A percentile compares a stretch with the other conserved stretches of the same genome.
These are phyloP conservation scores for Elanus axillaris DNA, from an alignment of 2,113 vertebrate genomes.

Conservation along the genomic window DNA sequence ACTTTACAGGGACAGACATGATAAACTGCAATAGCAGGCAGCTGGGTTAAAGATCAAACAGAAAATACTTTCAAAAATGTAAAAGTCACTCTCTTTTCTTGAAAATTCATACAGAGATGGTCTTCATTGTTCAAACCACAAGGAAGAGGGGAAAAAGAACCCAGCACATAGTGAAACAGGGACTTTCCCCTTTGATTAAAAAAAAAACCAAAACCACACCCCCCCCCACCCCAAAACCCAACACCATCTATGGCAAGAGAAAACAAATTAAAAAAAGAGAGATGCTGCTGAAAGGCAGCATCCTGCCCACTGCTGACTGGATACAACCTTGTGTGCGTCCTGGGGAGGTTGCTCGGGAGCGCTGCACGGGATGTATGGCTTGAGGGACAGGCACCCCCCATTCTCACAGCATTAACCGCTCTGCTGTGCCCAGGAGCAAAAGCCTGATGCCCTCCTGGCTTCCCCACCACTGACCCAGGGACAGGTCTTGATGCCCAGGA, in stretches of 20 bases:
- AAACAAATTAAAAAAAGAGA: too few species aligned
- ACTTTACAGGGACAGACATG: not conserved
- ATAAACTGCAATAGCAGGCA: not conserved
- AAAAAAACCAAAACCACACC: not conserved
- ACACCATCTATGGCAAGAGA: too few species aligned
- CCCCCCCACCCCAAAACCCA: too few species aligned
- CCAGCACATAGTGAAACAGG: not conserved
- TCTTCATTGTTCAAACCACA: not conserved
- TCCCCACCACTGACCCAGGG: not conserved
- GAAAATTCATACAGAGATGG: not conserved
- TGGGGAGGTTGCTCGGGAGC: not conserved
- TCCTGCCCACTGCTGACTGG: not conserved
- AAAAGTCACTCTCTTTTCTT: not conserved
- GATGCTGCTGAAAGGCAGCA: not conserved
- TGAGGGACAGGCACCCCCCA: fast-evolving
- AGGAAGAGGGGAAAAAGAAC: not conserved
- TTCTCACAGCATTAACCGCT: fast-evolving
- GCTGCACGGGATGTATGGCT: fast-evolving
- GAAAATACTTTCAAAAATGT: not conserved
- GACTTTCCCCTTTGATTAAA: not conserved
- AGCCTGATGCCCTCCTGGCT: fast-evolving
- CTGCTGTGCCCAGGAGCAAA: not conserved
- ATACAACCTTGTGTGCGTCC: not conserved
- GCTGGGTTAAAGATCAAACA: not conserved
- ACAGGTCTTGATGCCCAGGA: not conserved